phyloP scores from a whole-genome alignment of 2,797 vertebrate genomes.

The Cercopithecus petaurista region DNA sequence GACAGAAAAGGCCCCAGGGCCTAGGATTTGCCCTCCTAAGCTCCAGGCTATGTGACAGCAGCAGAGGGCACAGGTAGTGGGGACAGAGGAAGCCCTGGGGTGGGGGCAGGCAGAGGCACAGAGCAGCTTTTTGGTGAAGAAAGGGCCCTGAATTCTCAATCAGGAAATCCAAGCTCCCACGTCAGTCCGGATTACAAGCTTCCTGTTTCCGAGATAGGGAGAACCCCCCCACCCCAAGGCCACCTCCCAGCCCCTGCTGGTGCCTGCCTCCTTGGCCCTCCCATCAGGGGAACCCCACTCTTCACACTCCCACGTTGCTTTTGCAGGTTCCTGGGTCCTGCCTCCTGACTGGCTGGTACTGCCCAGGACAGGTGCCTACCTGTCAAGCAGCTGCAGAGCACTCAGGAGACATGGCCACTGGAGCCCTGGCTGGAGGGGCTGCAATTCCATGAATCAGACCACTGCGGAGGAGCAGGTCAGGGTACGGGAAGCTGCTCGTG shows the following conservation, averaged over 20 bases:
- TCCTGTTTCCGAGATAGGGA: neutral
- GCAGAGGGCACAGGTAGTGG: neutral
- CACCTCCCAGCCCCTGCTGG: neutral
- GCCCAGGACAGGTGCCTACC: neutral
- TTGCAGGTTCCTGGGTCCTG: neutral
- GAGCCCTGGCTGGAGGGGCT: neutral
- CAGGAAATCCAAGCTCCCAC: neutral
- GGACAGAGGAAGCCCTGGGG: neutral
- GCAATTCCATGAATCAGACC: rapidly evolving
- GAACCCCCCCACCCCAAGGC: neutral
- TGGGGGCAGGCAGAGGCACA: neutral
- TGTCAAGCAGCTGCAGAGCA: neutral
- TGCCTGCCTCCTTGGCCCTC: neutral
- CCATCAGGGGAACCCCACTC: neutral
- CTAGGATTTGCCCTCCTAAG: neutral
- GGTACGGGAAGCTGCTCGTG: neutral
- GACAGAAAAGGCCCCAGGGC: neutral
- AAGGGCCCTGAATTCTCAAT: neutral
- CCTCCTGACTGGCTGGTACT: neutral
- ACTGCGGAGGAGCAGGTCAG: neutral
- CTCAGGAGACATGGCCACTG: neutral
- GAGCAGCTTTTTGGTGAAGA: neutral
- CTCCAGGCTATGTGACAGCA: neutral
- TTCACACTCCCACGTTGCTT: neutral
- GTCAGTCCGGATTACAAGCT: neutral